Percentiles rank a stretch among this genome's conserved stretches.
Evolutionary conservation across 1,140 invertebrate species (phyloP).

Genomic region (Limonius californicus): DNA sequence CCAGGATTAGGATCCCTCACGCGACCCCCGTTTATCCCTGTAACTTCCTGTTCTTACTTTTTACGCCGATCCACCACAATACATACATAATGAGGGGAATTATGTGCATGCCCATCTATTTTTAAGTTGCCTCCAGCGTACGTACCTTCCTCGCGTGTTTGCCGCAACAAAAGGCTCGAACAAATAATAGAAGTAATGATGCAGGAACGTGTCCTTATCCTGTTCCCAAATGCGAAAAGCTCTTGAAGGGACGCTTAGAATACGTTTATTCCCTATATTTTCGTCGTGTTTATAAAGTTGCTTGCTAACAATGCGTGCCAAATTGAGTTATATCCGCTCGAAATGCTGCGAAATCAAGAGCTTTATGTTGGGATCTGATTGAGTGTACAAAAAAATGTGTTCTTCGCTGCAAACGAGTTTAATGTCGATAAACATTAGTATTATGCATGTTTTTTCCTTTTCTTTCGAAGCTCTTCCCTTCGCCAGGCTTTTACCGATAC

Average conservation of each 20-base stretch:
- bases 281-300: slow-evolving; percentile 11
- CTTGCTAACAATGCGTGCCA: slow-evolving; percentile 12
- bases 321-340: slow-evolving; percentile 13
- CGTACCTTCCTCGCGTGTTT: neutral
- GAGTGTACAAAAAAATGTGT: slow-evolving; percentile 11
- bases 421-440: slow-evolving; percentile 13
- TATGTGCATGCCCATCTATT: slow-evolving; percentile 1
- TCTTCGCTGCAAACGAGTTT: neutral
- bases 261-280: slow-evolving; percentile 11
- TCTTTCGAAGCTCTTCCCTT: neutral
- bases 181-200: slow-evolving; percentile 11
- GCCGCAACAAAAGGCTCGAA: neutral
- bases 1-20: slow-evolving; percentile 6
- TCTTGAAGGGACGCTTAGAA: neutral
- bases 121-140: neutral
- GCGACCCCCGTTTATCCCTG: neutral
- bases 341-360: slow-evolving; percentile 9
- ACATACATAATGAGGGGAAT: slow-evolving; percentile 11
- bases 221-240: slow-evolving; percentile 7
- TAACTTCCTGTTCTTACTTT: slow-evolving; percentile 8
- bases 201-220: neutral
- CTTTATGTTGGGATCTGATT: slow-evolving; percentile 10
- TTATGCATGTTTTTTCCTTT: neutral
- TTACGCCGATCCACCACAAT: neutral
- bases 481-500: neutral